Percentiles rank a stretch among this genome's conserved stretches.
Evolutionary conservation across 1,140 invertebrate genomes (phyloP).

Genomic region (Bombus impatiens): DNA sequence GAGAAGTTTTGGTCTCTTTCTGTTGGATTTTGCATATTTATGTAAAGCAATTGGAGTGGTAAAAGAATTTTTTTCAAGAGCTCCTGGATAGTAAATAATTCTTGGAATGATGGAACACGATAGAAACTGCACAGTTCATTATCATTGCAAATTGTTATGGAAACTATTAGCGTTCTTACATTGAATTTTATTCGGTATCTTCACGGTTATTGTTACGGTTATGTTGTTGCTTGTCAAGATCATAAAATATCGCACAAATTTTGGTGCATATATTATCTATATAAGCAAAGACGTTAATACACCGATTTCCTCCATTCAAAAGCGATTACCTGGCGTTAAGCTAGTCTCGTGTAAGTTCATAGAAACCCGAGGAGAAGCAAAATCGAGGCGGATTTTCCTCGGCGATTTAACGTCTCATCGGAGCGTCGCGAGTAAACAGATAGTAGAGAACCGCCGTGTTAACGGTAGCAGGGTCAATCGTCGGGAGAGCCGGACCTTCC

Average conservation of each 20-base stretch:
- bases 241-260: background rate
- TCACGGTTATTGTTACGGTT: background rate
- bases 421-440: background rate
- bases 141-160: background rate
- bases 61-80: background rate
- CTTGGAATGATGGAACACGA: background rate
- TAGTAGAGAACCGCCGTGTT: conserved; percentile 18
- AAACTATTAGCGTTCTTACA: background rate
- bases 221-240: background rate
- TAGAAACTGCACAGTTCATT: background rate
- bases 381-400: background rate
- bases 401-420: background rate
- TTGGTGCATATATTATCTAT: background rate
- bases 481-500: conserved; percentile 45
- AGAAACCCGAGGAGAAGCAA: background rate
- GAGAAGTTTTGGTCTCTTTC: background rate
- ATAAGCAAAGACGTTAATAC: background rate
- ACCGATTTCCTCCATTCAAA: background rate
- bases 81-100: too few species aligned
- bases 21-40: background rate
- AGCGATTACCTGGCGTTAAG: background rate
- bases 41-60: background rate
- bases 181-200: background rate
- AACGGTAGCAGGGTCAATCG: conserved; percentile 45
- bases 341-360: background rate